A percentile compares a stretch with the other conserved stretches of the same genome.
Evolutionary conservation across 1,140 invertebrate species (phyloP).

Genomic region (Drosophila insularis): DNA sequence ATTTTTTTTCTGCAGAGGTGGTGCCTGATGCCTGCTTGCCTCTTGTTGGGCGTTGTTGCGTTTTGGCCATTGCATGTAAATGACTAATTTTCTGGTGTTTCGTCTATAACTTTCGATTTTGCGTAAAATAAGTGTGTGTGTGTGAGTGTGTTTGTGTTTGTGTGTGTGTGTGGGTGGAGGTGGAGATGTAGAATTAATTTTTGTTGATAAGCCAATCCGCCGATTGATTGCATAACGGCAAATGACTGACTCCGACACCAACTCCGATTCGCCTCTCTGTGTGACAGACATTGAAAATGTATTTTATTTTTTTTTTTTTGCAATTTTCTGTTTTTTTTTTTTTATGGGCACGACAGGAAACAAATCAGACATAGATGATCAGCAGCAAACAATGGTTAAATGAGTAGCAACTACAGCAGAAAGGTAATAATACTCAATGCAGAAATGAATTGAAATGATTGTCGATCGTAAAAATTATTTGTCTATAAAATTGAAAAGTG

Average conservation of each 20-base stretch:
- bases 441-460: constrained; percentile 49
- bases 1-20: constrained; percentile 50
- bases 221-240: constrained; percentile 69
- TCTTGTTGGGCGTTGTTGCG: constrained; percentile 54
- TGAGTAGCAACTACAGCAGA: constrained; percentile 20
- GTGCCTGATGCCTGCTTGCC: constrained; percentile 22
- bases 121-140: not conserved
- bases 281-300: constrained; percentile 55
- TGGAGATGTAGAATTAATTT: constrained; percentile 77
- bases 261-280: too few relatives aligned
- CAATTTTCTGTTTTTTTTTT: constrained; percentile 44
- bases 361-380: constrained; percentile 78
- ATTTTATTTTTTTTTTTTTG: constrained; percentile 28
- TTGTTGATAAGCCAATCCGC: constrained; percentile 62
- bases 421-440: constrained; percentile 46
- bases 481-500: too few relatives aligned
- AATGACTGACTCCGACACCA: not conserved
- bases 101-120: constrained; percentile 72
- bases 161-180: constrained; percentile 35
- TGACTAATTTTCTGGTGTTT: constrained; percentile 64
- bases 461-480: too few relatives aligned
- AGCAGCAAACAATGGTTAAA: constrained; percentile 43
- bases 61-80: constrained; percentile 66
- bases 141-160: constrained; percentile 1
- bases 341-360: constrained; percentile 80